phyloP scores from a whole-genome alignment of 1,140 invertebrate species.

The Anastrepha obliqua region DNA sequence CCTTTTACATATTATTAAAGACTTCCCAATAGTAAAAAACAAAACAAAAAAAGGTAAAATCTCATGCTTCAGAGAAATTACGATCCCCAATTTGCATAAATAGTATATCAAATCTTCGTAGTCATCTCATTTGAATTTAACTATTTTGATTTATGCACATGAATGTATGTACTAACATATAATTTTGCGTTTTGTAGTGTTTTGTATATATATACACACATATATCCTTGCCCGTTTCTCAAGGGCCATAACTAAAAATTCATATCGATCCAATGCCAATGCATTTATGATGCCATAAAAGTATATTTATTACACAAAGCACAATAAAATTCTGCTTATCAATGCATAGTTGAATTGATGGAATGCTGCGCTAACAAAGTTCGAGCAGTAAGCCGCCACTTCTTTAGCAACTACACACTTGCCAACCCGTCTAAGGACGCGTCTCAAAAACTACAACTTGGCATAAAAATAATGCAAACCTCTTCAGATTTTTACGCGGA shows the following conservation, averaged over 20 bases:
- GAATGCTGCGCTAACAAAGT: background rate
- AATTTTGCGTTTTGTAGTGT: no score
- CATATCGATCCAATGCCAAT: slow-evolving; percentile 25
- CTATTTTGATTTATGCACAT: no score
- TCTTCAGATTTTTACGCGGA: slow-evolving; percentile 12
- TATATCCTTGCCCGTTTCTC: background rate
- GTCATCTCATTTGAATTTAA: no score
- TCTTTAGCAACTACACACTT: background rate
- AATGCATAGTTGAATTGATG: slow-evolving; percentile 44
- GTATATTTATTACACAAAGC: slow-evolving; percentile 28
- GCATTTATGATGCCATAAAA: slow-evolving; percentile 29
- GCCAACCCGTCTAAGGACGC: background rate
- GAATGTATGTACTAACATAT: no score
- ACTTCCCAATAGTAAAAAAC: no score
- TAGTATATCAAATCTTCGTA: no score
- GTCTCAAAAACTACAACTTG: background rate
- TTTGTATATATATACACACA: background rate
- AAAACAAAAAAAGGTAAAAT: no score
- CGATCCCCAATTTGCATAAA: no score
- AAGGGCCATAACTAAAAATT: background rate
- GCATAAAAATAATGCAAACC: slow-evolving; percentile 32
- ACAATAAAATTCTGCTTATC: slow-evolving; percentile 41
- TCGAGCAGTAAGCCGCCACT: background rate
- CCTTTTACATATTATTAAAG: no score
- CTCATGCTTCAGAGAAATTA: no score